Evolutionary conservation across 2,113 vertebrate species (phyloP).

Genomic region (Merops nubicus): DNA sequence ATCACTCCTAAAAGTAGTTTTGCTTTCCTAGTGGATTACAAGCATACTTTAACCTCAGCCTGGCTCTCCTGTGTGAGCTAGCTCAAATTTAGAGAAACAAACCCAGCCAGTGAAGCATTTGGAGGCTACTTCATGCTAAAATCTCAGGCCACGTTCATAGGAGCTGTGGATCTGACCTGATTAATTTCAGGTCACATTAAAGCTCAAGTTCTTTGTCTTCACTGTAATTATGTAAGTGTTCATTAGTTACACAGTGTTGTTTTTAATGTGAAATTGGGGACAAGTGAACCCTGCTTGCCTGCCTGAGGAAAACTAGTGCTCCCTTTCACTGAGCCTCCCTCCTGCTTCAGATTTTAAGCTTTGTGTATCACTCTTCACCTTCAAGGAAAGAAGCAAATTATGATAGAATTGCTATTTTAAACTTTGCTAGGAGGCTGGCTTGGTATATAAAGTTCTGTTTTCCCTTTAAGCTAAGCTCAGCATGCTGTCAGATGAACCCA

Average conservation of each 20-base stretch:
- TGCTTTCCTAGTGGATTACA: slow-evolving; percentile 29
- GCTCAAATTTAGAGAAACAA: slow-evolving; percentile 16
- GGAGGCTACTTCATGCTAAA: not conserved
- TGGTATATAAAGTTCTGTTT: not conserved
- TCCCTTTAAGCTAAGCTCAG: not conserved
- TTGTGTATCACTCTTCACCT: not conserved
- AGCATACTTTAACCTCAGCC: slow-evolving; percentile 1
- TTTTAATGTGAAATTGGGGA: not conserved
- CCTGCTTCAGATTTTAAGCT: not conserved
- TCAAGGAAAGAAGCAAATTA: not conserved
- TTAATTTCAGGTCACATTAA: not conserved
- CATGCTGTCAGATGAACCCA: not conserved
- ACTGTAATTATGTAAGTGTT: not conserved
- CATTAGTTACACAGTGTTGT: not conserved
- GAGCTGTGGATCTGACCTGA: not conserved
- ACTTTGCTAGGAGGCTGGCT: not conserved
- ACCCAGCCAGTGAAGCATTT: not conserved
- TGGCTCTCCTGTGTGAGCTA: not conserved
- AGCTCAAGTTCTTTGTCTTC: not conserved
- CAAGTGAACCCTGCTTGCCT: not conserved
- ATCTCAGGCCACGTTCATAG: not conserved
- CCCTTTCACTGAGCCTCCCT: not conserved
- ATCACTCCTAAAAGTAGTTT: not conserved
- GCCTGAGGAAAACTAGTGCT: not conserved
- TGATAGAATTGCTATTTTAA: not conserved